A percentile compares a stretch with the other conserved stretches of the same genome.
Conservation (phyloP, 2,888 invertebrate species). For the Rhodophaea formosa region DNA sequence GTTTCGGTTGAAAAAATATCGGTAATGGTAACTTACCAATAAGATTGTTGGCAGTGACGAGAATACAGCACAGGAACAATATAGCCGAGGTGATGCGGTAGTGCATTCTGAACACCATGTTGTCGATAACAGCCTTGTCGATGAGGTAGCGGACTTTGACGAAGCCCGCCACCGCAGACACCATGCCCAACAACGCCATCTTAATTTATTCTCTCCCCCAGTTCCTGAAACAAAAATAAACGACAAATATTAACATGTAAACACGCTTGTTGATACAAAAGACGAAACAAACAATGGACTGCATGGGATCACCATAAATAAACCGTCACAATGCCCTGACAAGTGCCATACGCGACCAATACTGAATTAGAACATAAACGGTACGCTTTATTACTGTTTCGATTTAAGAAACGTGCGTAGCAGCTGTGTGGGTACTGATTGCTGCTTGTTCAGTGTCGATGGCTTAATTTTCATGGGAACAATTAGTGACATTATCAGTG, state of each 20-base stretch:
- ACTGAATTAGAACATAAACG: constrained; percentile 68
- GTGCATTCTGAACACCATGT: constrained; percentile 93
- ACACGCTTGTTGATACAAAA: constrained; percentile 15
- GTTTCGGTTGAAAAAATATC: not conserved
- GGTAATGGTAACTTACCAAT: constrained; percentile 85
- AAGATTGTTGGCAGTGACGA: constrained; percentile 93
- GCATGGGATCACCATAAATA: constrained; percentile 55
- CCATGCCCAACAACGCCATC: constrained; percentile 92
- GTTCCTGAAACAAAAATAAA: constrained; percentile 49
- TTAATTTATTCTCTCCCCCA: constrained; percentile 52
- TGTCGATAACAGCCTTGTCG: constrained; percentile 94
- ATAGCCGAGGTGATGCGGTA: constrained; percentile 93
- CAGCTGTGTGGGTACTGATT: constrained; percentile 48
- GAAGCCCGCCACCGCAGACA: constrained; percentile 94
- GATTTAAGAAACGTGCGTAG: constrained; percentile 60
- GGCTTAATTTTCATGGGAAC: constrained; percentile 45
- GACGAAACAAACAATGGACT: constrained; percentile 38
- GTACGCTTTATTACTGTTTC: constrained; percentile 64
- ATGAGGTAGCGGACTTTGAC: constrained; percentile 93
- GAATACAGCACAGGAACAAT: constrained; percentile 91
- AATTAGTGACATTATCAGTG: constrained; percentile 32
- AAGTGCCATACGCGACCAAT: constrained; percentile 64
- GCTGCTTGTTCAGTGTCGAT: constrained; percentile 37
- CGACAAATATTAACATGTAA: constrained; percentile 17
- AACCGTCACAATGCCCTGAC: constrained; percentile 52